Conservation (phyloP, 2,113 vertebrate species). For the Prietella phreatophila region DNA sequence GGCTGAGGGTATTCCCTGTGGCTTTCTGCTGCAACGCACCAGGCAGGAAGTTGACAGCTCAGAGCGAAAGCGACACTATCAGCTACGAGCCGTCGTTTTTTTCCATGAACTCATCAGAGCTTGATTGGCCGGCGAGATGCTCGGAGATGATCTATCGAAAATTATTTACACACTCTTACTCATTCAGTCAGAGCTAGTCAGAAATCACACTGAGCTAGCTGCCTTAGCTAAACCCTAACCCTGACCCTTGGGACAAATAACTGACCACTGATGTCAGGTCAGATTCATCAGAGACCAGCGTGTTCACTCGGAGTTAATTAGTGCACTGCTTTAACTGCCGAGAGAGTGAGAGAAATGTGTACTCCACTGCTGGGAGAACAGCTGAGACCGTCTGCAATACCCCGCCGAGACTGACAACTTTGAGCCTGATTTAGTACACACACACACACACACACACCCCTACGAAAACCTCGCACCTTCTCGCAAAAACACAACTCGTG, state of each 20-base stretch:
- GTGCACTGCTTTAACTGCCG: not conserved
- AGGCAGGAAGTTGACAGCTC: constrained; percentile 75
- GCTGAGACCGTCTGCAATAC: not conserved
- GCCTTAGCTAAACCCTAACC: not conserved
- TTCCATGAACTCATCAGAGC: constrained; percentile 76
- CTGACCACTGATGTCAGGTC: not conserved
- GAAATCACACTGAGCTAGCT: not conserved
- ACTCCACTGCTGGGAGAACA: not conserved
- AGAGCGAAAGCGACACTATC: constrained; percentile 73
- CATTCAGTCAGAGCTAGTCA: not conserved
- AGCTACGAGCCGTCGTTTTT: constrained; percentile 71
- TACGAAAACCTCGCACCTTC: not conserved
- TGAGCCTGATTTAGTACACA: not conserved
- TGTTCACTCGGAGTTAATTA: constrained; percentile 32
- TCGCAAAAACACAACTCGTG: not conserved
- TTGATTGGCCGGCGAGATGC: constrained; percentile 52
- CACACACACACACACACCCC: not conserved
- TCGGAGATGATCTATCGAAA: constrained; percentile 59
- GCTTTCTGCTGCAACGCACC: constrained; percentile 56
- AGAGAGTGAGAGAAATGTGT: not conserved
- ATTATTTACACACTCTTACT: not conserved
- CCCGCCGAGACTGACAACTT: not conserved
- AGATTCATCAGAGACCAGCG: not conserved
- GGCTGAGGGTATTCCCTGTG: constrained; percentile 66
- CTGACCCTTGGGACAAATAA: not conserved